Evolutionary conservation across 2,113 vertebrate genomes (phyloP), one percentile per base, ranked within the genome.

Genomic region (Trematocara marginatum): DNA sequence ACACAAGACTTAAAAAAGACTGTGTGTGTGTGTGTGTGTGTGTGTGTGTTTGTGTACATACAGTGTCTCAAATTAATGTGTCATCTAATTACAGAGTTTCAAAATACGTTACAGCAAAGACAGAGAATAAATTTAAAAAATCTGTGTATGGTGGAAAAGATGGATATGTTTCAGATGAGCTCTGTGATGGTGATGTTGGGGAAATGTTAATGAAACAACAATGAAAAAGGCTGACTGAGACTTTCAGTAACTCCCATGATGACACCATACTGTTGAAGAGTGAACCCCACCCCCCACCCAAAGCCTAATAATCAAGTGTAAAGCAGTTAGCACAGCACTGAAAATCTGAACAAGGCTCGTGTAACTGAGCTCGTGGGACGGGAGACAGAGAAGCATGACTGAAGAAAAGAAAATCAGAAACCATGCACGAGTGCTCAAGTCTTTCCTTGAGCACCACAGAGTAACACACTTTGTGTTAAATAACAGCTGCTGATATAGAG

Each of bases 111-210:
- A 59, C 56, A 59, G 13, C 56, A 59, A 59, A 59, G 56, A 0
- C 26, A 31, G 4, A 54, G 20, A 57, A 9, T 31, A 16, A 59
- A 59, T 59, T 31, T 0, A 0, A 2, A 31, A 31, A 31, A 0
- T 5, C 56, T 6, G 26, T 59, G 56, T 0, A 57, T 16, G 54
- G 13, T 57, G 54, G 12, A 38, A 38, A 64, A 64, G 16, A 64
- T 35, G 31, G 59, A 64, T 20, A 1, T 16, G 3, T 42, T 40
- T 79, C 56, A 38, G n/a, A 23, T 8, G 13, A 53, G n/a, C 29
- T 20, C 29, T 8, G 29, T 5, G 57, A 31, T 31, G 26, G 4
- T 11, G 26, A 31, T 13, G 31, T 5, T 59, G n/a, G 16, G 23
- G 52, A 31, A 49, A 47, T 3, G 4, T 34, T 34, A 59, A 8